Evolutionary conservation across 2,113 vertebrate genomes (phyloP), one percentile per base, ranked within the genome.

Genomic region (Pelecanoides urinatrix): DNA sequence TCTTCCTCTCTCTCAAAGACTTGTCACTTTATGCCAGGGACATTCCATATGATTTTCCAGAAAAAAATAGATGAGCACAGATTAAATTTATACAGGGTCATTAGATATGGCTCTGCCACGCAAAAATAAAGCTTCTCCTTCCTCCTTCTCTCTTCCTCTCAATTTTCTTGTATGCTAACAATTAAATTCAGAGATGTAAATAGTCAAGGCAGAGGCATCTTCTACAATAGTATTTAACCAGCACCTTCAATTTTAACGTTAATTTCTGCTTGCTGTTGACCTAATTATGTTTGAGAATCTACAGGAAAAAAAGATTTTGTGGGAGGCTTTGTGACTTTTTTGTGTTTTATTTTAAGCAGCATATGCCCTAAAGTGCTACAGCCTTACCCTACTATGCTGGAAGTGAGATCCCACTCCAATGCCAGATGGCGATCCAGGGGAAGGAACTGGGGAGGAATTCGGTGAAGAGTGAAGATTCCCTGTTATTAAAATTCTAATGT

Each of bases 401-500:
- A 99, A 99, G 97, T 99, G 99, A 40, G 99, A 98, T 79, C 99
- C 99, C 73, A 99, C 99, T 42, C 99, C 99, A 88, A 99, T 99
- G 84, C 99, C 99, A 79, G 98, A 99, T 32, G 99, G 99, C 66
- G 99, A 99, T 76, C 99, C 99, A 45, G 99, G 99, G 44, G 99
- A 99, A 71, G 99, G 99, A 67, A 99, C 99, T 2, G 99, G 99
- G 47, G 99, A 99, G 66, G 99, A 99, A 97, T 99, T 99, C 73
- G 99, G 99, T 92, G 99, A 99, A 68, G 99, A 98, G 94, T 99
- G 99, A 79, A 99, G 99, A 98, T 99, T 99, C 96, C 99, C 99
- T 70, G 99, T 99, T 97, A 99, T 99, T 96, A 99, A 97, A 98
- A 99, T 99, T 92, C 99, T 99, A 62, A 99, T 99, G 94, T 99